Evolutionary conservation across 2,113 vertebrate species (phyloP), one percentile per base, ranked within the genome.

Genomic region (Stegostoma tigrinum): DNA sequence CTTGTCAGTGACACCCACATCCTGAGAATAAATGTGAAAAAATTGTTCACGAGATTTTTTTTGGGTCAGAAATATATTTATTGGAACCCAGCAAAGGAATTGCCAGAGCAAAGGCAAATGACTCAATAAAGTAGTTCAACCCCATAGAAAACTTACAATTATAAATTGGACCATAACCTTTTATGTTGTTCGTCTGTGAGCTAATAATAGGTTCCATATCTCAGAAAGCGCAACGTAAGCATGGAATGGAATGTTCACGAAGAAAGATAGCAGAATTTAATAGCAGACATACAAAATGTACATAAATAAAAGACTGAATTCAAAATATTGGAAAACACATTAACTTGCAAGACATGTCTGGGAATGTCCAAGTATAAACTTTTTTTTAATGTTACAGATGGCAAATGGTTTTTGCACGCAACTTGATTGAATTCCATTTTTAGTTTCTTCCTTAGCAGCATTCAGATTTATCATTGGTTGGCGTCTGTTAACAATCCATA

Each of bases 401-500:
- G n/a, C 30, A 87, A 52, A 19, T 6, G n/a, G 68, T n/a, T 48
- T 64, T 34, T 66, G 34, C 23, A 23, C 95, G 55, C 30, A 38
- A 14, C 70, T 89, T 17, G 94, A 61, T 96, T 97, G 97, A 97
- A 97, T 96, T 3, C 45, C 14, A 5, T 95, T 85, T 66, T 61
- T 42, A 80, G 34, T 95, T 95, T 95, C 55, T 85, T 42, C 95
- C 95, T 95, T 64, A 95, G 64, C 48, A 2, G 5, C 52, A 68
- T 3, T 42, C 96, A 99, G 99, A 96, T 98, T 98, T 27, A 96
- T 98, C 17, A 97, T 96, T 0, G 97, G 97, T 12, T 99, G 99
- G 99, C 98, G 98, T 95, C 3, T 98, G 61, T 97, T 99, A 52
- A 97, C 98, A 0, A 96, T 99, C 96, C 97, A 97, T 95, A 98